phyloP scores from a whole-genome alignment of 2,888 invertebrate species.

The Microplitis manilae region DNA sequence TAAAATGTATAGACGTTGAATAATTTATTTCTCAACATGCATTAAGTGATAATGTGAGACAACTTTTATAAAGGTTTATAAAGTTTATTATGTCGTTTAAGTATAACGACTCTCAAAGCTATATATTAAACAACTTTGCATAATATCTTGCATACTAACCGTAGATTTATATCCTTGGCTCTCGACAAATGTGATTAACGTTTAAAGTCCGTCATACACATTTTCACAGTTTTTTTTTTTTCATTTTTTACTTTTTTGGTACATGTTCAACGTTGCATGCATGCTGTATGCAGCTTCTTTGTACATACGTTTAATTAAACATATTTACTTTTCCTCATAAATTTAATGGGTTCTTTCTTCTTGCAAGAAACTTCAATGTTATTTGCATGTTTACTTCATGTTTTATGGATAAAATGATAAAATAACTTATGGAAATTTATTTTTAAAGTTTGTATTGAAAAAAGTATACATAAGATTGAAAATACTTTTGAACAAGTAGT shows the following conservation, averaged over 20 bases:
- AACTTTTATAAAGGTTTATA: slow-evolving; percentile 21
- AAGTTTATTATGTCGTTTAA: slow-evolving; percentile 32
- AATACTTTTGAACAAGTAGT: background rate
- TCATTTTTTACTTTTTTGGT: background rate
- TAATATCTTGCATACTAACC: slow-evolving; percentile 23
- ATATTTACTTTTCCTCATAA: background rate
- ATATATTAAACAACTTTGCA: slow-evolving; percentile 38
- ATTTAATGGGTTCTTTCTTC: background rate
- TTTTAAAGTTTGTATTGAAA: too few species aligned
- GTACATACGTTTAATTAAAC: background rate
- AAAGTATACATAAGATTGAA: background rate
- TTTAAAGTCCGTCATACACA: slow-evolving; percentile 31
- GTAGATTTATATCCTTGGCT: slow-evolving; percentile 3
- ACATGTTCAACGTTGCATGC: background rate
- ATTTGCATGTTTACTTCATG: too few species aligned
- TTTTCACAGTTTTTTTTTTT: slow-evolving; percentile 3
- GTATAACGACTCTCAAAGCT: slow-evolving; percentile 26
- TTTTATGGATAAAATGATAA: background rate
- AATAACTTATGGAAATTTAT: too few species aligned
- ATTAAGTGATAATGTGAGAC: slow-evolving; percentile 20
- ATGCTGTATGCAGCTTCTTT: slow-evolving; percentile 1
- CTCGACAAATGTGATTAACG: slow-evolving; percentile 36
- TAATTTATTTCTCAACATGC: slow-evolving; percentile 12
- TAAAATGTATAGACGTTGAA: slow-evolving; percentile 11
- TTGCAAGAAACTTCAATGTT: too few species aligned